Conservation (phyloP, 2,113 vertebrate genomes). For the Glaucomys volans region DNA sequence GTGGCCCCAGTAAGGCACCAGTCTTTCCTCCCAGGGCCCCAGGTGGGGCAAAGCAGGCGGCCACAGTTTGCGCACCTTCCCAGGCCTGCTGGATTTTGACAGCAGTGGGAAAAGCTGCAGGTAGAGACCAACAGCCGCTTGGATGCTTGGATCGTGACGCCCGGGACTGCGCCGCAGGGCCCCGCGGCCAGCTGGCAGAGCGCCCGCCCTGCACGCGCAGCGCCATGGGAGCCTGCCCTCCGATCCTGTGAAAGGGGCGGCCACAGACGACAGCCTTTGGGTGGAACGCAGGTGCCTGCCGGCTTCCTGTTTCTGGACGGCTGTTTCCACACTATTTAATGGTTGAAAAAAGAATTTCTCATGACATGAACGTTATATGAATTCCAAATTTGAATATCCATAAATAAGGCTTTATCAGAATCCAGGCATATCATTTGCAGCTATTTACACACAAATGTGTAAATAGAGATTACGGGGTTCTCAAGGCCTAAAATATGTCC, state of each 20-base stretch:
- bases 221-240: background rate
- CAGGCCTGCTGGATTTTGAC: background rate
- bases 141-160: too few relatives aligned
- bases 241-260: background rate
- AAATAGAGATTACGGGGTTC: background rate
- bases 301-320: background rate
- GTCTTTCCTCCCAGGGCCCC: rapidly evolving
- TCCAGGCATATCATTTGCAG: background rate
- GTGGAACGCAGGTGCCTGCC: background rate
- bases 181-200: too few relatives aligned
- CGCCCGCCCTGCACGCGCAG: too few relatives aligned
- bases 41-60: too few relatives aligned
- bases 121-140: background rate
- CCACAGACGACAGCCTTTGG: background rate
- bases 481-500: background rate
- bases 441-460: background rate
- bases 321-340: background rate
- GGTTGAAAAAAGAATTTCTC: background rate
- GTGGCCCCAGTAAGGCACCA: rapidly evolving
- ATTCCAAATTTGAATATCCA: background rate
- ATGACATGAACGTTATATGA: background rate
- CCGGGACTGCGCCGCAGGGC: background rate
- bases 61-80: background rate
- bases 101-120: background rate
- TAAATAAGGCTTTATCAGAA: background rate